phyloP scores from a whole-genome alignment of 2,113 vertebrate genomes.

The Semnopithecus entellus region DNA sequence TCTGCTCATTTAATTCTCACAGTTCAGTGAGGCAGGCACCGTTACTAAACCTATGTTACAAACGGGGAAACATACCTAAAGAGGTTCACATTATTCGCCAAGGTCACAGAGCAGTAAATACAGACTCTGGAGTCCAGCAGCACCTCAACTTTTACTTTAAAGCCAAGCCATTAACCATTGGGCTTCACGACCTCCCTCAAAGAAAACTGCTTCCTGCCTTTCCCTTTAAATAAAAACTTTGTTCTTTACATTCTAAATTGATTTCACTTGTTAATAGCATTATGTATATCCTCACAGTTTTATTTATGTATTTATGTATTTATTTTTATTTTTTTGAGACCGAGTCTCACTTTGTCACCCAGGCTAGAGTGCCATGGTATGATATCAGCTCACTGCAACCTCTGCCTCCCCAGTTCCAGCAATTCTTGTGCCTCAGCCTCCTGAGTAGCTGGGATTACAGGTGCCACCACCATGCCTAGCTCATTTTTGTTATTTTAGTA shows the following conservation, averaged over 20 bases:
- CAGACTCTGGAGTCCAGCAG: background rate
- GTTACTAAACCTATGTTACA: background rate
- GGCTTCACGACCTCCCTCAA: background rate
- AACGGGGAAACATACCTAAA: background rate
- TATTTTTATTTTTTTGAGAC: too few species aligned
- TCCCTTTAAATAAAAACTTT: constrained; percentile 26
- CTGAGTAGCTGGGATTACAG: too few species aligned
- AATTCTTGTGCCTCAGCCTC: too few species aligned
- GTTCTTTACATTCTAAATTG: constrained; percentile 65
- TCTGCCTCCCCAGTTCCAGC: too few species aligned
- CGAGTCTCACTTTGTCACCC: too few species aligned
- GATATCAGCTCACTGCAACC: too few species aligned
- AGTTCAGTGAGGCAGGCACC: background rate
- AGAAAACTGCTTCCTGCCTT: background rate
- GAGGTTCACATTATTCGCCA: background rate
- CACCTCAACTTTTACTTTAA: background rate
- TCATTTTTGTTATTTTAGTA: too few species aligned
- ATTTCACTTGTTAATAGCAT: constrained; percentile 62
- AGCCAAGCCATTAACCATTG: background rate
- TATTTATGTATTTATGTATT: too few species aligned
- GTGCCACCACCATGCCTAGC: too few species aligned
- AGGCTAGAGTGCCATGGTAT: too few species aligned
- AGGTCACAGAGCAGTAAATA: background rate
- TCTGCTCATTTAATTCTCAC: background rate
- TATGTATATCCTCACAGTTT: background rate